Conservation (phyloP, 2,113 vertebrate genomes). For the Ochotona curzoniae region DNA sequence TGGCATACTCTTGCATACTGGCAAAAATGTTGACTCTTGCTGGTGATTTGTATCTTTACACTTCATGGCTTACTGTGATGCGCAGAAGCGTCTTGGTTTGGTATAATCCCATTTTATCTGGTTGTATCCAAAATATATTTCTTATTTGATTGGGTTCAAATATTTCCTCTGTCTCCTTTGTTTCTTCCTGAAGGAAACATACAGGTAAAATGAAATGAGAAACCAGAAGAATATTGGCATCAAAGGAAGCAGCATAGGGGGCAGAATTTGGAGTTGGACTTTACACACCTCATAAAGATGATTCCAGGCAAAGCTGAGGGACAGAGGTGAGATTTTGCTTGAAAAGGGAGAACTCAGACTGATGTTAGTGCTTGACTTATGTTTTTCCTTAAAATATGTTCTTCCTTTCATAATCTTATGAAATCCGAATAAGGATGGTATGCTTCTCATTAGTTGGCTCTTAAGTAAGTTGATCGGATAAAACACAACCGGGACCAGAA, state of each 20-base stretch:
- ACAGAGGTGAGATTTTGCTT: not conserved
- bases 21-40: too few relatives aligned
- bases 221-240: not conserved
- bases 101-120: too few relatives aligned
- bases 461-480: not conserved
- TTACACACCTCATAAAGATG: not conserved
- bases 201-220: not conserved
- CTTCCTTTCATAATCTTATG: not conserved
- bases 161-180: too few relatives aligned
- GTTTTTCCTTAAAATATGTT: slow-evolving; percentile 1
- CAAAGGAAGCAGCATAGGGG: not conserved
- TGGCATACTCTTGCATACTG: too few relatives aligned
- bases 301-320: not conserved
- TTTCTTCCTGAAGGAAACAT: too few relatives aligned
- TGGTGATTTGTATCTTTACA: too few relatives aligned
- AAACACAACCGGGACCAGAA: not conserved
- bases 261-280: not conserved
- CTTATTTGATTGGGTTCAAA: too few relatives aligned
- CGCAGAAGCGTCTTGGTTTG: too few relatives aligned
- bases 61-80: too few relatives aligned
- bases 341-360: not conserved
- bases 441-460: not conserved
- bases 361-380: not conserved
- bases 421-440: not conserved
- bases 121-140: too few relatives aligned